Conservation (phyloP, 2,797 vertebrate species). For the Onychomys leucogaster region DNA sequence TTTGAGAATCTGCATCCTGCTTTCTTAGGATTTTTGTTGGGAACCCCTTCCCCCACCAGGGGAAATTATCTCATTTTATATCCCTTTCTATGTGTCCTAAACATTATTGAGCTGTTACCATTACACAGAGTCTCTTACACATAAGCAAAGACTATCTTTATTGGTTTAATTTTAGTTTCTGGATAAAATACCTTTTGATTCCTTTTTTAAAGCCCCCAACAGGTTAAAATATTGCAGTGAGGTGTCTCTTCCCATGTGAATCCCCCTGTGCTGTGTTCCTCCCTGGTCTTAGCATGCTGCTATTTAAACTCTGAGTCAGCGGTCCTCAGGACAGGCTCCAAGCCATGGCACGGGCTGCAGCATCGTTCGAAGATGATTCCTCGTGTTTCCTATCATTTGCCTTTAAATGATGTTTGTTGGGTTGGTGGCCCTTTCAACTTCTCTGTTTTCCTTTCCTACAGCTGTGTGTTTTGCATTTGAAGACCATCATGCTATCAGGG, state of each 20-base stretch:
- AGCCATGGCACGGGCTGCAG: background rate
- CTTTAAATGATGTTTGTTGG: constrained; percentile 66
- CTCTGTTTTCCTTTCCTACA: constrained; percentile 81
- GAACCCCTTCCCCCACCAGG: background rate
- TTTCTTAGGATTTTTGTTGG: background rate
- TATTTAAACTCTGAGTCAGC: background rate
- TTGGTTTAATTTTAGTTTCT: background rate
- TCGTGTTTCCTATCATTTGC: constrained; percentile 66
- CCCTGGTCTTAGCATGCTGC: background rate
- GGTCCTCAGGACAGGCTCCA: background rate
- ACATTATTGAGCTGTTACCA: background rate
- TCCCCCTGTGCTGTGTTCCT: background rate
- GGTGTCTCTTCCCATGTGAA: background rate
- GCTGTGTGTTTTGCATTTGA: constrained; percentile 82
- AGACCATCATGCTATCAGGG: constrained; percentile 81
- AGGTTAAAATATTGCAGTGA: background rate
- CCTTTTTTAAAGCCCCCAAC: background rate
- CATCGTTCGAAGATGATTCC: constrained; percentile 59
- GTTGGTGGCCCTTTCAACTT: constrained; percentile 72
- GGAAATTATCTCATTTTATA: background rate
- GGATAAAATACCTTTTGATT: background rate
- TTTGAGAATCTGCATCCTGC: background rate
- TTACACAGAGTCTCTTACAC: background rate
- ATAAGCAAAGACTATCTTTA: background rate
- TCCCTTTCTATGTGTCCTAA: background rate